Conservation (phyloP, 2,888 invertebrate genomes). For the Drosophila nigricruria region DNA sequence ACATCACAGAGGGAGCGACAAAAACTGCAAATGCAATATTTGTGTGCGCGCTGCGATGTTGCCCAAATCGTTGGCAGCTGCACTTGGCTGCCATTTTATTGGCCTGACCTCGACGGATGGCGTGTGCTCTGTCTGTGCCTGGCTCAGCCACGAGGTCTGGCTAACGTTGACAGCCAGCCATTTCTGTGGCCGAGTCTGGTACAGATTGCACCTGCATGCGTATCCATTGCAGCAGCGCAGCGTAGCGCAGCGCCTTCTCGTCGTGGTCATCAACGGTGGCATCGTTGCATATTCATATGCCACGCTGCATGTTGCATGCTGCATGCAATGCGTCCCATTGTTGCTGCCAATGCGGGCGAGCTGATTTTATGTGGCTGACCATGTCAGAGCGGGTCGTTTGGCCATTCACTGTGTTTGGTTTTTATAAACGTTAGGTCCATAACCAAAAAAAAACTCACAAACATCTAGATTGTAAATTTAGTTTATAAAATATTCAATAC, state of each 20-base stretch:
- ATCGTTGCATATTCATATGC: constrained; percentile 73
- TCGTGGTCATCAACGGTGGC: constrained; percentile 65
- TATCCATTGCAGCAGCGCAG: constrained; percentile 50
- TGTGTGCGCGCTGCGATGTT: constrained; percentile 45
- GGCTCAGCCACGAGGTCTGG: constrained; percentile 40
- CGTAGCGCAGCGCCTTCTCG: constrained; percentile 37
- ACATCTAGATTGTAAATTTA: constrained; percentile 5
- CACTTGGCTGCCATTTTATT: constrained; percentile 70
- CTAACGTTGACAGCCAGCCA: constrained; percentile 57
- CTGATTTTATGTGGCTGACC: constrained; percentile 74
- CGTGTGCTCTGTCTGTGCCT: constrained; percentile 18
- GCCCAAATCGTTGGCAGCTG: constrained; percentile 67
- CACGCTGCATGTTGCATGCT: constrained; percentile 4
- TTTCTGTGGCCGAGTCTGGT: constrained; percentile 52
- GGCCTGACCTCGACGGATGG: constrained; percentile 47
- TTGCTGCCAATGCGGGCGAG: constrained; percentile 67
- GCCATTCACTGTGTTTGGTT: constrained; percentile 66
- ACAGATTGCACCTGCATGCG: constrained; percentile 75
- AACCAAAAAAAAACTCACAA: constrained; percentile 29
- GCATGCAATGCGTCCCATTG: constrained; percentile 46
- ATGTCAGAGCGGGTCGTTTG: constrained; percentile 62
- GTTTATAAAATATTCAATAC: constrained; percentile 27
- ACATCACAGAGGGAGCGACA: constrained; percentile 25
- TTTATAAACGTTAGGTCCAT: constrained; percentile 55
- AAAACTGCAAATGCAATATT: constrained; percentile 73